Conservation (phyloP, 1,140 invertebrate species). For the Dryas iulia region DNA sequence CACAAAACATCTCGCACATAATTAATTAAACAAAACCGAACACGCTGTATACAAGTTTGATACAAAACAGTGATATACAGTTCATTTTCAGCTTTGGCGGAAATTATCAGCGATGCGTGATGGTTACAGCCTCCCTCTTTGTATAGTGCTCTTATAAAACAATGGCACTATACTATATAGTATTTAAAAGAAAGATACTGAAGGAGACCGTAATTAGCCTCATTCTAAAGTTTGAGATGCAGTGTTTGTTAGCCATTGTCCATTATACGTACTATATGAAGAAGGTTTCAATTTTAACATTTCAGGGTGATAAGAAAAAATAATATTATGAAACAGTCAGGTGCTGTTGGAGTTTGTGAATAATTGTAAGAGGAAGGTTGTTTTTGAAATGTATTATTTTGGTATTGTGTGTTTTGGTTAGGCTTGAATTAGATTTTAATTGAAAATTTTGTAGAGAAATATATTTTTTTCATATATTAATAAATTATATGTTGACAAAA, state of each 20-base stretch:
- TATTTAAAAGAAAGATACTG: slow-evolving; percentile 34
- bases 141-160: slow-evolving; percentile 30
- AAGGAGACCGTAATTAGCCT: slow-evolving; percentile 35
- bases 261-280: background rate
- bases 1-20: background rate
- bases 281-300: background rate
- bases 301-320: background rate
- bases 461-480: too few species aligned
- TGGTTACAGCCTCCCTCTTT: slow-evolving; percentile 35
- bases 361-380: background rate
- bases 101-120: slow-evolving; percentile 61
- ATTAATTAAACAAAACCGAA: slow-evolving; percentile 5
- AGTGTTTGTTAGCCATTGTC: slow-evolving; percentile 12
- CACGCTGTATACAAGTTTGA: slow-evolving; percentile 43
- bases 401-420: too few species aligned
- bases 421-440: too few species aligned
- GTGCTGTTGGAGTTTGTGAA: background rate
- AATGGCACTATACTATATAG: slow-evolving; percentile 33
- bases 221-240: slow-evolving; percentile 33
- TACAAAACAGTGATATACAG: slow-evolving; percentile 53
- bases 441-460: too few species aligned
- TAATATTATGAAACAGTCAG: background rate
- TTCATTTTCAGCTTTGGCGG: slow-evolving; percentile 50
- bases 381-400: too few species aligned
- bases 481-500: too few species aligned